Conservation (phyloP, 2,797 vertebrate genomes). For the Sphenodon punctatus region DNA sequence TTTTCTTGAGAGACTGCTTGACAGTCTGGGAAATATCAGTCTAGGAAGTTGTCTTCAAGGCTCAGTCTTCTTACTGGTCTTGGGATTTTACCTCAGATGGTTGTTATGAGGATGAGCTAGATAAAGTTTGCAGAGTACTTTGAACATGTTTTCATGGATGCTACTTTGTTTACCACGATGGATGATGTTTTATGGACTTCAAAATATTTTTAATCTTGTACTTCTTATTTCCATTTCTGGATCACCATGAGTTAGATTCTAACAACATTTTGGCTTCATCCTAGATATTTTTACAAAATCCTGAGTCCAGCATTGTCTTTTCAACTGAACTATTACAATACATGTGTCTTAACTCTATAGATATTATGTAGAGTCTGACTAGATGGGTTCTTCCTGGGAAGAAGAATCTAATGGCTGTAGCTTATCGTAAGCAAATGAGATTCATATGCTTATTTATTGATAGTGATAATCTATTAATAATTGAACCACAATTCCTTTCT, state of each 20-base stretch:
- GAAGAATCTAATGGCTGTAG: slow-evolving; percentile 1
- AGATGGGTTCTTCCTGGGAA: background rate
- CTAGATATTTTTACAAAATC: slow-evolving; percentile 14
- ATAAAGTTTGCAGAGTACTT: too few species aligned
- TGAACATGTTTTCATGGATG: slow-evolving; percentile 23
- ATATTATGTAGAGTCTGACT: slow-evolving; percentile 1
- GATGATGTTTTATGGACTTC: slow-evolving; percentile 21
- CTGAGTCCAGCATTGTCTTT: background rate
- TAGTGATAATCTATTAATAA: slow-evolving; percentile 30
- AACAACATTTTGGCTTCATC: background rate
- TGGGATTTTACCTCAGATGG: too few species aligned
- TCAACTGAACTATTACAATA: background rate
- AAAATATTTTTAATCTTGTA: background rate
- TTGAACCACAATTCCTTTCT: slow-evolving; percentile 19
- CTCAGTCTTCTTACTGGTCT: too few species aligned
- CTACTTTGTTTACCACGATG: background rate
- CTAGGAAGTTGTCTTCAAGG: accelerated
- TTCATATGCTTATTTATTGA: slow-evolving; percentile 32
- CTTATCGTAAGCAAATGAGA: slow-evolving; percentile 4
- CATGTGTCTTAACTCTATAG: slow-evolving; percentile 14
- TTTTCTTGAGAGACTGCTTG: background rate
- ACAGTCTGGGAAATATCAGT: background rate
- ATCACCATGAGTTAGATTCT: slow-evolving; percentile 1
- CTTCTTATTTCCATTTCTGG: slow-evolving; percentile 13
- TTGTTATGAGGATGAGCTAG: too few species aligned